Evolutionary conservation across 2,113 vertebrate species (phyloP), one percentile per base, ranked within the genome.

Genomic region (Cololabis saira): DNA sequence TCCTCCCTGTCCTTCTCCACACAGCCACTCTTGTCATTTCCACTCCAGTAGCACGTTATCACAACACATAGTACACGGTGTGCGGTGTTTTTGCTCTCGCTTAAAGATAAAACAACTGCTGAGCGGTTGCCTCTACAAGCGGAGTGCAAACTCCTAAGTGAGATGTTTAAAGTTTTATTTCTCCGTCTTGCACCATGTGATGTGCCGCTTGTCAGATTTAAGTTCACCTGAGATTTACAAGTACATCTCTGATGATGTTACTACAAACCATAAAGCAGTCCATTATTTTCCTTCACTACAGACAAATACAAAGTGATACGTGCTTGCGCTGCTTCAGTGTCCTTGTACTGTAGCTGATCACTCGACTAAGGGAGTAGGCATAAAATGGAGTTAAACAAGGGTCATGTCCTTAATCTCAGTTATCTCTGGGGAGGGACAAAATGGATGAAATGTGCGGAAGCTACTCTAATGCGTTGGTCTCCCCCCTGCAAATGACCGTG

Each of bases 341-440:
- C 45, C 55, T 80, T 69, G 55, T 15, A 22, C 27, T 57, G 10
- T 14, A 14, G 43, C 67, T 4, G 24, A 40, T 33, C 54, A 33
- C 58, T 15, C 41, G 30, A 21, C 19, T 55, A 9, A 60, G 33
- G 44, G 14, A 64, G 14, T 50, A 21, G 43, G 48, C 47, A 76
- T 83, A 59, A 71, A 61, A 71, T 40, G 51, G 37, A 51, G 30
- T 68, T 52, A 54, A 69, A 81, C 63, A 63, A 57, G 49, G 54
- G 56, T 65, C 50, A 45, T 43, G 55, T 86, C 75, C 75, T 77
- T 57, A 71, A 49, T 62, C 19, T 67, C 21, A 43, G 56, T 61
- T 58, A 14, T 74, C 76, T 81, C 74, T 27, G 3, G 68, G 66
- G 72, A 72, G 30, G 24, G 48, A 67, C 49, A 51, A 50, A 60